phyloP scores from a whole-genome alignment of 1,140 invertebrate species.

The Drosophila ambigua region DNA sequence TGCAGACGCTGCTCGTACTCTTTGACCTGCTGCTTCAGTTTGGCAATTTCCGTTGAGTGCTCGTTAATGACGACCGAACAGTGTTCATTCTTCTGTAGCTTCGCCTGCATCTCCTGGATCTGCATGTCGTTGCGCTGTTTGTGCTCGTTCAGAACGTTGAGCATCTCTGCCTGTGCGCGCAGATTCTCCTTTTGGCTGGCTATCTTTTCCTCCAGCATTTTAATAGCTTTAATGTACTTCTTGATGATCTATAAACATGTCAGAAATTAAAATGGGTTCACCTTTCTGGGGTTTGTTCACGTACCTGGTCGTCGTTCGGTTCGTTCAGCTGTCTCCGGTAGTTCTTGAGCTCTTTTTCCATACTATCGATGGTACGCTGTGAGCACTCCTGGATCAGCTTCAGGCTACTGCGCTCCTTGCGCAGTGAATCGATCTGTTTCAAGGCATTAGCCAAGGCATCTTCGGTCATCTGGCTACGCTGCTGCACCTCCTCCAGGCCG shows the following conservation, averaged over 20 bases:
- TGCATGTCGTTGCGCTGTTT: conserved; percentile 41
- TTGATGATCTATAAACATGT: conserved; percentile 37
- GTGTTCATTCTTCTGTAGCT: conserved; percentile 15
- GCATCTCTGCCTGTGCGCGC: conserved; percentile 52
- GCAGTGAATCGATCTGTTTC: conserved; percentile 55
- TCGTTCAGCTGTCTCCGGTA: conserved; percentile 59
- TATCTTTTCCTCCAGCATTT: conserved; percentile 48
- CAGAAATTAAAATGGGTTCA: neutral
- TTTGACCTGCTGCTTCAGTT: conserved; percentile 46
- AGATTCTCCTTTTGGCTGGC: conserved; percentile 52
- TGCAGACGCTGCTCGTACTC: conserved; percentile 54
- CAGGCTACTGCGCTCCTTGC: conserved; percentile 51
- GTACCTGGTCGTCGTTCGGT: conserved; percentile 37
- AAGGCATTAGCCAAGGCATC: conserved; percentile 56
- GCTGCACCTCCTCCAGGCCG: conserved; percentile 22
- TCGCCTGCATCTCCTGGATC: conserved; percentile 34
- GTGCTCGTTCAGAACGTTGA: conserved; percentile 59
- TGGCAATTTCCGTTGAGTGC: conserved; percentile 7
- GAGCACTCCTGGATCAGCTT: conserved; percentile 48
- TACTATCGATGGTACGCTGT: conserved; percentile 57
- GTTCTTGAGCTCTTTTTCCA: conserved; percentile 65
- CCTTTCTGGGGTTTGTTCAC: neutral
- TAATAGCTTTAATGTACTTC: conserved; percentile 40
- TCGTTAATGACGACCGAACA: neutral
- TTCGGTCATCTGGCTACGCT: conserved; percentile 41